Evolutionary conservation across 2,888 invertebrate genomes (phyloP), one percentile per base, ranked within the genome.

Genomic region (Leptopterna dolabrata): DNA sequence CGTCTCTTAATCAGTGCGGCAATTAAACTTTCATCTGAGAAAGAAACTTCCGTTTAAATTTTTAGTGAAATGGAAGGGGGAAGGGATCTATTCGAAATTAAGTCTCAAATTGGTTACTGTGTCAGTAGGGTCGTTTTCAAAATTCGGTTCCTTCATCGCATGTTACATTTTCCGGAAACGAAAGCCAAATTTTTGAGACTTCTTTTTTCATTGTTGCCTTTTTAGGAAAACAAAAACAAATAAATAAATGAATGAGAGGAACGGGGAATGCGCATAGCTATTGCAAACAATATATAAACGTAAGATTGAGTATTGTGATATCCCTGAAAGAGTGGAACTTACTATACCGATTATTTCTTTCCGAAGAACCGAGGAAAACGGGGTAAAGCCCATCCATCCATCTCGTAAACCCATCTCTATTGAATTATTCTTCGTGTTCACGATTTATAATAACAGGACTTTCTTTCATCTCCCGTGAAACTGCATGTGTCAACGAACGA

Each of bases 1-100:
- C 47, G 45, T 83, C 83, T 83, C 63, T 83, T 83, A 83, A 83
- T 83, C 83, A 83, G 70, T n/a, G 19, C 41, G 83, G 83, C 83
- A 83, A 83, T 83, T 83, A 83, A 83, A 83, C 83, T 83, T 83
- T 83, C 70, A 83, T 83, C 83, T 83, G 24, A 24, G 24, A 71
- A 63, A 45, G 45, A 70, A 41, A 83, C 83, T 71, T 81, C 43
- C 6, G 24, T 63, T 24, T 24, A 63, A 63, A 63, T 47, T 63
- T 19, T 63, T 2, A 63, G 13, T 3, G 63, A 9, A 24, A 27
- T 3, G 63, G 19, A 24, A 19, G 24, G 19, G 63, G 63, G 16
- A 47, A 47, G 36, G 7, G 36, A 36, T 11, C 55, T 55, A 55
- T 55, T 11, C 3, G 55, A 11, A 11, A 6, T 55, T 19, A 4